Evolutionary conservation across 2,113 vertebrate species (phyloP).

Genomic region (Alexandromys fortis): DNA sequence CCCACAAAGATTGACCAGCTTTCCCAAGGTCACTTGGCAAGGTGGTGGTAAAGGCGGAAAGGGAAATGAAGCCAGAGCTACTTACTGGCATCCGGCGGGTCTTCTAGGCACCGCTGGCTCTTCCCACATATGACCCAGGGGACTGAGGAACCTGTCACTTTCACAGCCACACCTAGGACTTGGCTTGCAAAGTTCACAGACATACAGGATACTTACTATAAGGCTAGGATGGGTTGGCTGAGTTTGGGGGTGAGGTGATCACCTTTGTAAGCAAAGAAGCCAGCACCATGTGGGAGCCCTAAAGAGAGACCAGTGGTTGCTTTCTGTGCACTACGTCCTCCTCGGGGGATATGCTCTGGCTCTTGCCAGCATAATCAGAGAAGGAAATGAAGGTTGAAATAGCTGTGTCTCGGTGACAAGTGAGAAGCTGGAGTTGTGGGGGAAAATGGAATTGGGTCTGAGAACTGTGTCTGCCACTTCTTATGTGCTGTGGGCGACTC

Average conservation of each 20-base stretch:
- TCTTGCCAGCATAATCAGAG: not conserved
- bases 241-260: not conserved
- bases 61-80: not conserved
- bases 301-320: not conserved
- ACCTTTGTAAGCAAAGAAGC: not conserved
- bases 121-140: not conserved
- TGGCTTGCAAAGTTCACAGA: not conserved
- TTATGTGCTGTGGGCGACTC: not conserved
- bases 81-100: accelerated
- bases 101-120: too few species aligned
- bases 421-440: not conserved
- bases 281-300: not conserved
- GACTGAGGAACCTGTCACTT: not conserved
- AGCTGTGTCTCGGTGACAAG: not conserved
- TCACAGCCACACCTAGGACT: not conserved
- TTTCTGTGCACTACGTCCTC: slow-evolving; percentile 41
- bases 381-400: not conserved
- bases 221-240: slow-evolving; percentile 43
- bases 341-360: not conserved
- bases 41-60: not conserved
- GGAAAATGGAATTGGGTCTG: not conserved
- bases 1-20: slow-evolving; percentile 8
- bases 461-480: not conserved
- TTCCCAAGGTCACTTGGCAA: slow-evolving; percentile 52
- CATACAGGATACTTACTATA: not conserved